Conservation (phyloP, 1,140 invertebrate species). For the Caerostris darwini region DNA sequence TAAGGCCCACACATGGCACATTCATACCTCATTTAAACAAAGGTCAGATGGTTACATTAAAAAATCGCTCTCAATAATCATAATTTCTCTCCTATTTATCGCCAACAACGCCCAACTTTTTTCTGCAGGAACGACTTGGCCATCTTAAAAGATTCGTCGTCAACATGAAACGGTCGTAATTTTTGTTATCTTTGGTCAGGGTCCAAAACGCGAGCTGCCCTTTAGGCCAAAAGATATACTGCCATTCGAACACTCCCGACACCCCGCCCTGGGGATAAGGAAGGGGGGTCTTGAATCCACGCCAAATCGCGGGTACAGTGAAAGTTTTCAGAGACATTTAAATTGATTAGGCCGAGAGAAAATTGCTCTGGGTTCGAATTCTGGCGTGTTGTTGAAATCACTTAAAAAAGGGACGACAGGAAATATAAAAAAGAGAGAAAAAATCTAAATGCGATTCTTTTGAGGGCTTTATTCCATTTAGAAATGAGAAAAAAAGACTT, state of each 20-base stretch:
- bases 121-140: background rate
- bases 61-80: background rate
- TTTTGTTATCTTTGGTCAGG: background rate
- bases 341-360: background rate
- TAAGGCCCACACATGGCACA: background rate
- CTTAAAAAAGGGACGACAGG: no score
- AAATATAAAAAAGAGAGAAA: no score
- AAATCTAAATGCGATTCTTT: no score
- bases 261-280: background rate
- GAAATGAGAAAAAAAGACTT: no score
- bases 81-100: background rate
- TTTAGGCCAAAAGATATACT: slow-evolving; percentile 3
- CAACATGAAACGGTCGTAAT: background rate
- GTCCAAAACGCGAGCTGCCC: background rate
- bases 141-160: background rate
- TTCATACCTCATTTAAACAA: background rate
- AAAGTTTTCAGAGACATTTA: background rate
- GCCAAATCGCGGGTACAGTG: background rate
- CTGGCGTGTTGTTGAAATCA: no score
- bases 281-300: background rate
- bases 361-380: no score
- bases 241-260: background rate
- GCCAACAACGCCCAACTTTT: background rate
- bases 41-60: background rate
- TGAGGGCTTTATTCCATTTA: no score